Percentiles rank a stretch among this genome's conserved stretches.
These are phyloP conservation scores for Lycorma delicatula DNA, from an alignment of 1,140 invertebrate genomes.

Conservation along the genomic window DNA sequence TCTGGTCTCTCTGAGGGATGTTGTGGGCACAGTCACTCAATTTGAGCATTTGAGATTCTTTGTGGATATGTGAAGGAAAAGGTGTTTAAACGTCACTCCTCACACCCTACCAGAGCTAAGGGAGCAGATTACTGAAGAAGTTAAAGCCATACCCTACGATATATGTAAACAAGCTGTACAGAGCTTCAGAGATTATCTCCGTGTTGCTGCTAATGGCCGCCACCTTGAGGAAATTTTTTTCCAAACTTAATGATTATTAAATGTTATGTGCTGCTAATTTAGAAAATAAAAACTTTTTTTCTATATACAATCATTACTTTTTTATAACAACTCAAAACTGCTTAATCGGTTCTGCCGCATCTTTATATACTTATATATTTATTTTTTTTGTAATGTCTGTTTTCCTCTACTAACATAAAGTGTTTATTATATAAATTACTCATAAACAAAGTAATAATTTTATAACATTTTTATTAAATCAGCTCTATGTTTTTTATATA, in stretches of 20 bases:
- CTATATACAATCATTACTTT: neutral
- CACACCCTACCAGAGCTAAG: no score
- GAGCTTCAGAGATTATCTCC: neutral
- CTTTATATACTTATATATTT: no score
- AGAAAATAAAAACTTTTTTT: constrained; percentile 2
- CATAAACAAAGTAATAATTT: no score
- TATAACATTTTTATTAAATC: no score
- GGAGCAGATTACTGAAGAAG: neutral
- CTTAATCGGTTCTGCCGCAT: neutral
- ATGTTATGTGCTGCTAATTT: neutral
- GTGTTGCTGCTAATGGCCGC: neutral
- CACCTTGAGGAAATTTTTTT: neutral
- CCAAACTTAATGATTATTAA: neutral
- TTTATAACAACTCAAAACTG: neutral
- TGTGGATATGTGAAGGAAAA: neutral
- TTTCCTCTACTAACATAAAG: no score
- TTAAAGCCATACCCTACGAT: neutral
- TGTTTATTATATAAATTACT: no score
- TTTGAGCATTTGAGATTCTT: neutral
- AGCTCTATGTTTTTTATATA: no score
- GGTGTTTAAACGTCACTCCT: neutral
- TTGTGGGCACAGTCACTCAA: neutral
- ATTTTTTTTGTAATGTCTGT: no score
- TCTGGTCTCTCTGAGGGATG: neutral
- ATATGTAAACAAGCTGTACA: neutral